Base-by-base conservation (phyloP, 2,797 vertebrate species). In the Pipistrellus pipistrellus region DNA sequence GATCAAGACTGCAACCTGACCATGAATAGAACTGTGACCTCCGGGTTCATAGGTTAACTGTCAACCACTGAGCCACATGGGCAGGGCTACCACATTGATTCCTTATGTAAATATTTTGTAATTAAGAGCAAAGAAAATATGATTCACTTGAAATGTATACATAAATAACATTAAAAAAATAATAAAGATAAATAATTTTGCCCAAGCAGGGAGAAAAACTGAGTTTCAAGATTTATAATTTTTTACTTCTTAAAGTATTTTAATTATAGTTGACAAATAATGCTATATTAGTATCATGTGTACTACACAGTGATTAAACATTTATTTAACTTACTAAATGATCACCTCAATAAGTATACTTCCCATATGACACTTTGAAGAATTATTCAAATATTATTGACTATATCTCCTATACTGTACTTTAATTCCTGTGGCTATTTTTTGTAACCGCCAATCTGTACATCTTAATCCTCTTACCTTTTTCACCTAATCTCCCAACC, bases 181-280 rank as follows among this genome's bases (percentile, higher is more conserved):
- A 80, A 80, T 68, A 21, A 78, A 91, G 46, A 86, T 91, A 59
- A 86, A 77, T 90, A 64, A 51, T 91, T 71, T 95, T 92, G 27
- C 46, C 17, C 18, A 18, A 48, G 7, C 15, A 66, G 9, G 27
- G 53, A 72, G 25, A 46, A 91, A 91, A 68, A 53, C 21, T 76
- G 30, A 15, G 4, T 73, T 48, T 66, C 30, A 57, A 57, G 32
- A 32, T 80, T 27, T 80, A 57, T 41, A 6, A 6, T 15, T 57
- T 57, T n/a, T 81, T 80, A 41, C 59, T 59, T 59, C 46, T 41
- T 21, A 41, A 62, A 62, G 4, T 62, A 44, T 21, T 81, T 48
- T 44, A 23, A 23, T 51, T 66, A 48, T 25, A 25, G 8, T 68
- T 83, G 44, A 48, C 44, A 35, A 25, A 17, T 59, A 83, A 15